Percentiles rank a stretch among this genome's conserved stretches.
Evolutionary conservation across 2,113 vertebrate species (phyloP).

Genomic region (Passer domesticus): DNA sequence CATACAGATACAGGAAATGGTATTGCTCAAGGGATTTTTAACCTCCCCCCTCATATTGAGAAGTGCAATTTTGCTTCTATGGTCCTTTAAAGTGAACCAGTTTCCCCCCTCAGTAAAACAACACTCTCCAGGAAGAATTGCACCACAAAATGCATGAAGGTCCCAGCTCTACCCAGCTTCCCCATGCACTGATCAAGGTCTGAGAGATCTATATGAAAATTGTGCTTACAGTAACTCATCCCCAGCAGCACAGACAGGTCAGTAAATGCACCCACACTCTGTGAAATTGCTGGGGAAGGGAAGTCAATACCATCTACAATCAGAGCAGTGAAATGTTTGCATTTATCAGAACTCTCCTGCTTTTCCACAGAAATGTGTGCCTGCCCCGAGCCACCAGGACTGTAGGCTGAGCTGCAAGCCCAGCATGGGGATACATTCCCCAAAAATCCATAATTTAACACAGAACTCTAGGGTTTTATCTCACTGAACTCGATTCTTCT

Average conservation of each 20-base stretch:
- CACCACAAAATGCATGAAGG: neutral
- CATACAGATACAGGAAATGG: neutral
- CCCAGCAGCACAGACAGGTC: slow-evolving; percentile 3
- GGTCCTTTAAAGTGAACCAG: neutral
- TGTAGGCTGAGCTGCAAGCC: neutral
- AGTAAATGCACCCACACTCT: slow-evolving; percentile 36
- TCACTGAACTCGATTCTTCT: neutral
- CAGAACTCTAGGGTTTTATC: neutral
- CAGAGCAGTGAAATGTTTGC: slow-evolving; percentile 23
- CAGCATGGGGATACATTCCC: neutral
- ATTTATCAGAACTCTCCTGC: slow-evolving; percentile 3
- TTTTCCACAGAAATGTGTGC: neutral
- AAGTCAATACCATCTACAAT: slow-evolving; percentile 5
- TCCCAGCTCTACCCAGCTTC: neutral
- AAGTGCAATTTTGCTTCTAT: slow-evolving; percentile 21
- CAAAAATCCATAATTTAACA: neutral
- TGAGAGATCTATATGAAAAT: neutral
- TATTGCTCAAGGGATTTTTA: neutral
- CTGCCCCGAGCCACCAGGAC: neutral
- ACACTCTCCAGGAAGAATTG: neutral
- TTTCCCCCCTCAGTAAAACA: neutral
- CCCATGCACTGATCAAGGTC: neutral
- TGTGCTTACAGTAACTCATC: neutral
- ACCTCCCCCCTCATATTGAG: neutral
- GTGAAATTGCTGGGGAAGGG: slow-evolving; percentile 21